These are phyloP conservation scores for Telmatherina bonti DNA, from an alignment of 2,797 vertebrate species.

Conservation along the genomic window DNA sequence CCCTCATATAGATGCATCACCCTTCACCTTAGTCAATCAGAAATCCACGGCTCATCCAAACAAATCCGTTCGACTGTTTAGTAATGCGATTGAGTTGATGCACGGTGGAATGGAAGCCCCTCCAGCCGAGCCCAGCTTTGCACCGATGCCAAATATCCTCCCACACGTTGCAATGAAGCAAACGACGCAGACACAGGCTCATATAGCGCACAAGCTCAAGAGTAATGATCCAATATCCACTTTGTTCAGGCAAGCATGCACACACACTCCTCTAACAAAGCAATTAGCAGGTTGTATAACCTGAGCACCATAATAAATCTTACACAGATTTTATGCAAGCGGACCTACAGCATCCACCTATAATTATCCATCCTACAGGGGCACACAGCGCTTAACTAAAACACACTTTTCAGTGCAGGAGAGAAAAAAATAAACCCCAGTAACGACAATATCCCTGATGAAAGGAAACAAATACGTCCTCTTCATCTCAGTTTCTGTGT, in stretches of 20 bases:
- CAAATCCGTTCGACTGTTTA: slow-evolving; percentile 9
- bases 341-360: slow-evolving; percentile 16
- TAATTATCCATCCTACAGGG: slow-evolving; percentile 21
- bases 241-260: slow-evolving; percentile 40
- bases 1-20: slow-evolving; percentile 19
- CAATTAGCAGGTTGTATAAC: slow-evolving; percentile 62
- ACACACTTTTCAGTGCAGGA: slow-evolving; percentile 9
- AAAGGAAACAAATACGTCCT: slow-evolving; percentile 8
- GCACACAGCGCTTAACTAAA: not conserved
- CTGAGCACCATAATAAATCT: slow-evolving; percentile 45
- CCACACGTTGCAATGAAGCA: slow-evolving; percentile 54
- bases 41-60: slow-evolving; percentile 50
- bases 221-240: slow-evolving; percentile 48
- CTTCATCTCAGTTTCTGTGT: slow-evolving; percentile 13
- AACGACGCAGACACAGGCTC: slow-evolving; percentile 43
- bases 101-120: slow-evolving; percentile 28
- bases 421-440: slow-evolving; percentile 16
- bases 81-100: slow-evolving; percentile 50
- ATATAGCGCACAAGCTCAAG: slow-evolving; percentile 24
- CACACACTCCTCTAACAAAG: slow-evolving; percentile 48
- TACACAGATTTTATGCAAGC: slow-evolving; percentile 28
- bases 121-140: slow-evolving; percentile 24
- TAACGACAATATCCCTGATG: slow-evolving; percentile 10
- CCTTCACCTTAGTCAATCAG: slow-evolving; percentile 53
- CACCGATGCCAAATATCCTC: slow-evolving; percentile 46